A percentile compares a stretch with the other conserved stretches of the same genome.
Conservation (phyloP, 2,113 vertebrate genomes). For the Siphamia tubifer region DNA sequence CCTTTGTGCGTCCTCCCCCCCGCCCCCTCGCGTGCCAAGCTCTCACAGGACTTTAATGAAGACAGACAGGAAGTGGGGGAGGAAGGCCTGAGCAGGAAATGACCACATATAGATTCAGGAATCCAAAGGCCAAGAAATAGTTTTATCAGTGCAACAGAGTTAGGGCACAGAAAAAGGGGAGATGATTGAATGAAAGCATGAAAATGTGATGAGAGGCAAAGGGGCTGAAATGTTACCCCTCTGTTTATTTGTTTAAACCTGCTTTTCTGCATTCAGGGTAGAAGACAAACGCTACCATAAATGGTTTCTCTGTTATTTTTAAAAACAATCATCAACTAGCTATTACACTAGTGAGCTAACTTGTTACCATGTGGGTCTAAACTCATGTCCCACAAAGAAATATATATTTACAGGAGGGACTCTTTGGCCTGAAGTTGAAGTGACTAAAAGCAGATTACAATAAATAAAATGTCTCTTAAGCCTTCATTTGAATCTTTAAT, state of each 20-base stretch:
- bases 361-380: constrained; percentile 16
- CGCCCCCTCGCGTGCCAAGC: constrained; percentile 71
- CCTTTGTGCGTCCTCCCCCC: constrained; percentile 78
- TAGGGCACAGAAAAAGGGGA: not conserved
- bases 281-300: constrained; percentile 18
- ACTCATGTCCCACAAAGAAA: constrained; percentile 4
- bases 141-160: constrained; percentile 50
- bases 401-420: constrained; percentile 16
- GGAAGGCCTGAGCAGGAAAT: constrained; percentile 74
- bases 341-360: constrained; percentile 9
- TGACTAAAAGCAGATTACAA: constrained; percentile 34
- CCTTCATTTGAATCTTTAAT: constrained; percentile 46
- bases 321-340: constrained; percentile 10
- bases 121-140: constrained; percentile 78
- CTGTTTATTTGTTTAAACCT: constrained; percentile 33
- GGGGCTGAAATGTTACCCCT: constrained; percentile 9
- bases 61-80: constrained; percentile 86
- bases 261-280: constrained; percentile 9
- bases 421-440: constrained; percentile 6
- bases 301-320: constrained; percentile 23
- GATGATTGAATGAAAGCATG: constrained; percentile 15
- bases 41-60: constrained; percentile 84
- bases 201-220: constrained; percentile 1
- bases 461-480: constrained; percentile 38
- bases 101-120: constrained; percentile 83